A percentile compares a stretch with the other conserved stretches of the same genome.
Evolutionary conservation across 1,140 invertebrate species (phyloP).

Genomic region (Hestina assimilis): DNA sequence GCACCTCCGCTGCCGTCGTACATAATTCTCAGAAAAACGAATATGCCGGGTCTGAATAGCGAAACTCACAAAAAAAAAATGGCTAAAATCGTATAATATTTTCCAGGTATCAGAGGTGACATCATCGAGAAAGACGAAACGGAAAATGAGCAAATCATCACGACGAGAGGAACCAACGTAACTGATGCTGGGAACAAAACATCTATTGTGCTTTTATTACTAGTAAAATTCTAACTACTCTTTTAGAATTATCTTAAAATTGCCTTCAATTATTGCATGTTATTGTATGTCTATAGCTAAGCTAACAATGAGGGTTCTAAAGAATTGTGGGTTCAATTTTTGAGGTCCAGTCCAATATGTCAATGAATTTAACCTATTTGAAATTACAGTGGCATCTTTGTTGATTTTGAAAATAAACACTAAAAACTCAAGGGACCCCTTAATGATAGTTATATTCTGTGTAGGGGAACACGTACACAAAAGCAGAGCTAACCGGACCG

Average conservation of each 20-base stretch:
- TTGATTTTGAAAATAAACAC: too few relatives aligned
- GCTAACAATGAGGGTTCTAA: too few relatives aligned
- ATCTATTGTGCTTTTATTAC: neutral
- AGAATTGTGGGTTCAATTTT: too few relatives aligned
- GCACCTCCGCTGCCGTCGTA: too few relatives aligned
- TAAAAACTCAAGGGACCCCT: too few relatives aligned
- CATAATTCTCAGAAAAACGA: neutral
- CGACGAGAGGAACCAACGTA: neutral
- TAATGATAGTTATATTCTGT: too few relatives aligned
- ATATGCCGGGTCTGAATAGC: neutral
- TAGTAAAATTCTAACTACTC: neutral
- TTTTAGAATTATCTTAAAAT: neutral
- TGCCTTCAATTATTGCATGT: neutral
- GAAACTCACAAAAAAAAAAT: neutral
- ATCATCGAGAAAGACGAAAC: neutral
- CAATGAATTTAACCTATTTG: too few relatives aligned
- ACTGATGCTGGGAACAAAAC: conserved; percentile 1
- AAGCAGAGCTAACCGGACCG: too few relatives aligned
- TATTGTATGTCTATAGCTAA: too few relatives aligned
- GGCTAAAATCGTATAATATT: neutral
- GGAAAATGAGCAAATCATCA: neutral
- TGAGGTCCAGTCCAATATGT: too few relatives aligned
- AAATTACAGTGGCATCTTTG: too few relatives aligned
- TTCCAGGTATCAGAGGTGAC: neutral
- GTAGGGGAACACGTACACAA: too few relatives aligned